Conservation (phyloP, 2,113 vertebrate genomes). For the Emydocephalus ijimae region DNA sequence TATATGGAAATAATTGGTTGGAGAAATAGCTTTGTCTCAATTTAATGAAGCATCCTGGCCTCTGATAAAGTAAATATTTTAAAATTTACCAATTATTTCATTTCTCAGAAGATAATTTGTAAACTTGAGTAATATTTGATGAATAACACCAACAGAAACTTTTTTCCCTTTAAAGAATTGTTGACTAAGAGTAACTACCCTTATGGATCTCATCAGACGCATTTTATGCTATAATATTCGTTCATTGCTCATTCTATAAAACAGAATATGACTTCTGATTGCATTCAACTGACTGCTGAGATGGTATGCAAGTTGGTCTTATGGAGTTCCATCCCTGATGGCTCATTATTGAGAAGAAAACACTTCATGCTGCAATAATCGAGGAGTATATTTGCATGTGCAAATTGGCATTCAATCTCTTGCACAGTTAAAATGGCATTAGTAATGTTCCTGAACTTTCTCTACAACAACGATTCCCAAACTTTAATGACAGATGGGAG, state of each 20-base stretch:
- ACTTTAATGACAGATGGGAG: not conserved
- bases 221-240: not conserved
- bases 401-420: not conserved
- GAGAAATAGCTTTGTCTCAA: not conserved
- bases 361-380: not conserved
- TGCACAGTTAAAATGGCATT: not conserved
- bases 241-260: not conserved
- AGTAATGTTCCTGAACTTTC: not conserved
- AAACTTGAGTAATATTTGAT: not conserved
- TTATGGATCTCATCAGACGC: not conserved
- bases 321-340: not conserved
- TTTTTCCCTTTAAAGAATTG: not conserved
- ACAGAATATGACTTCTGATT: not conserved
- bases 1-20: not conserved
- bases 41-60: not conserved
- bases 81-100: not conserved
- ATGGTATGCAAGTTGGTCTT: not conserved
- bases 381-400: not conserved
- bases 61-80: not conserved
- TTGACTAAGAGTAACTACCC: not conserved
- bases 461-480: not conserved
- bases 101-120: not conserved
- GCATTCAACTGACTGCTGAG: not conserved
- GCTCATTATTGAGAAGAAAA: not conserved
- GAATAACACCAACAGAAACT: not conserved